phyloP scores from a whole-genome alignment of 2,888 invertebrate genomes.

The Drosophila ustulata region DNA sequence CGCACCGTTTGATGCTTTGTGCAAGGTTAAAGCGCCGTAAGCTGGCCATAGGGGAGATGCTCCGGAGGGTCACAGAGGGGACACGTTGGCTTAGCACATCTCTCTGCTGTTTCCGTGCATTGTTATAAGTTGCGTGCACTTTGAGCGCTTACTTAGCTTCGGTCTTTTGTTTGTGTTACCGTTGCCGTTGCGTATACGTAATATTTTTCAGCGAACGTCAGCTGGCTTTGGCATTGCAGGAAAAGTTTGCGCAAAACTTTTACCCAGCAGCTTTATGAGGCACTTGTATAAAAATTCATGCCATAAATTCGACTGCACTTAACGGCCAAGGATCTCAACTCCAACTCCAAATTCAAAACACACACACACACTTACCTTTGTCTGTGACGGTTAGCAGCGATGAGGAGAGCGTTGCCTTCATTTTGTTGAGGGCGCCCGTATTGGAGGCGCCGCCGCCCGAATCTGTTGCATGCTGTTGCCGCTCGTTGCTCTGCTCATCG shows the following conservation, averaged over 20 bases:
- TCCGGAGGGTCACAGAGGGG: not conserved
- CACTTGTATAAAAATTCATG: conserved; percentile 69
- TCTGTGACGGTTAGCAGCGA: conserved; percentile 93
- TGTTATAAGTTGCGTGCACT: conserved; percentile 65
- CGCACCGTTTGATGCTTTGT: conserved; percentile 56
- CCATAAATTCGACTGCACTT: conserved; percentile 70
- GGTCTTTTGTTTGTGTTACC: conserved; percentile 50
- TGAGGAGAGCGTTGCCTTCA: conserved; percentile 92
- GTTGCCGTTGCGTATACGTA: conserved; percentile 47
- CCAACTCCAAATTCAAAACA: not conserved
- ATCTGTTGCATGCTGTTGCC: conserved; percentile 85
- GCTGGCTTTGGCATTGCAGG: conserved; percentile 44
- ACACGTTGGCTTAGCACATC: conserved; percentile 39
- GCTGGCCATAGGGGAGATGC: conserved; percentile 2
- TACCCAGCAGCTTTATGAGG: conserved; percentile 64
- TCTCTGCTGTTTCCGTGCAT: conserved; percentile 42
- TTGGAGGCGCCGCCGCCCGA: conserved; percentile 85
- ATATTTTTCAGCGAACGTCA: conserved; percentile 43
- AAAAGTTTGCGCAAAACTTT: conserved; percentile 60
- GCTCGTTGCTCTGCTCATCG: conserved; percentile 87
- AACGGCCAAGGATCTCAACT: conserved; percentile 4
- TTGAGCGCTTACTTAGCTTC: conserved; percentile 59
- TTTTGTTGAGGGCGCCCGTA: conserved; percentile 90
- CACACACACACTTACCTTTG: conserved; percentile 87
- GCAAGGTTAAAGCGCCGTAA: conserved; percentile 37